A percentile compares a stretch with the other conserved stretches of the same genome.
Conservation (phyloP, 2,797 vertebrate genomes). For the Chromis chromis region DNA sequence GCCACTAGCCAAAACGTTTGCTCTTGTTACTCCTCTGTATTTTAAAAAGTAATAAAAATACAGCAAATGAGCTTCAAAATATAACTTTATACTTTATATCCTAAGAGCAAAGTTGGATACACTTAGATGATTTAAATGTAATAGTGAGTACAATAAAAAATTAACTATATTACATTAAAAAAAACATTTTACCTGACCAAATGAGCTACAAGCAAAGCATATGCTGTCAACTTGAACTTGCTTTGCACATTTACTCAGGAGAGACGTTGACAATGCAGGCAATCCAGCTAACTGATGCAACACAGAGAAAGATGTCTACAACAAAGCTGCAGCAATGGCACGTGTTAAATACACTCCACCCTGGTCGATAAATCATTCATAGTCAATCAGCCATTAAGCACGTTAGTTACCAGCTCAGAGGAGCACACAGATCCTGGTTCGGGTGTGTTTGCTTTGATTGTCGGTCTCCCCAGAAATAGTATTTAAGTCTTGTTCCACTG, state of each 20-base stretch:
- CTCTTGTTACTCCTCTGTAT: not conserved
- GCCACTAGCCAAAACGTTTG: not conserved
- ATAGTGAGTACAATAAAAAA: not conserved
- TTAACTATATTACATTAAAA: not conserved
- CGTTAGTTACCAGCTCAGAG: conserved; percentile 58
- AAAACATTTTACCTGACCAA: not conserved
- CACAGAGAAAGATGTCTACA: not conserved
- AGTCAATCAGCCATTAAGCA: not conserved
- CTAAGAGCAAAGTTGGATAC: not conserved
- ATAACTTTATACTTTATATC: not conserved
- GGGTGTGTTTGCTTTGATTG: conserved; percentile 64
- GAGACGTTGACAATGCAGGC: not conserved
- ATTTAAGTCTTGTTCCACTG: conserved; percentile 43
- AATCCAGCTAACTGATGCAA: not conserved
- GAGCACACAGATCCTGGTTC: conserved; percentile 80
- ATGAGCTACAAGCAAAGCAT: conserved; percentile 11
- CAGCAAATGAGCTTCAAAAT: conserved; percentile 1
- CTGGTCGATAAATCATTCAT: conserved; percentile 33
- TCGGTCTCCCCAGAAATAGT: conserved; percentile 58
- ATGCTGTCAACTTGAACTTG: conserved; percentile 1
- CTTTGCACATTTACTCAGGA: not conserved
- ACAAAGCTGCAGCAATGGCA: not conserved
- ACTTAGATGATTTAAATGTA: not conserved
- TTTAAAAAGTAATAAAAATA: not conserved
- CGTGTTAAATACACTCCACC: not conserved